Evolutionary conservation across 1,140 invertebrate species (phyloP).

Genomic region (Camponotus pennsylvanicus): DNA sequence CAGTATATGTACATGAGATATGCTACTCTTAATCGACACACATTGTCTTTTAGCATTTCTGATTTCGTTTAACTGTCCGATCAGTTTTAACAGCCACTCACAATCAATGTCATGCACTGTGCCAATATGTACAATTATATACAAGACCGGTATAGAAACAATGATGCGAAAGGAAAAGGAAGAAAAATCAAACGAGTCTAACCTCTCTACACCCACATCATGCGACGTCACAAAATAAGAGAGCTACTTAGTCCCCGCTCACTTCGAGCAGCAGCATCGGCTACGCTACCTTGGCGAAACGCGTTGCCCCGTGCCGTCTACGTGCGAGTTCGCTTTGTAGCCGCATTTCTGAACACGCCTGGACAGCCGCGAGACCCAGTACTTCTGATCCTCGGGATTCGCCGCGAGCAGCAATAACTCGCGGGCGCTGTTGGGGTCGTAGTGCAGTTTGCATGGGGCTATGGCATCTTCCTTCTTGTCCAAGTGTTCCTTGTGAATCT

Average conservation of each 20-base stretch:
- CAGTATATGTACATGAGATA: neutral
- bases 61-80: neutral
- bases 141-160: neutral
- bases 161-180: constrained; percentile 12
- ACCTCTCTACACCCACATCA: constrained; percentile 83
- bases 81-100: neutral
- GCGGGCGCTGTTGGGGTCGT: constrained; percentile 96
- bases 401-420: constrained; percentile 95
- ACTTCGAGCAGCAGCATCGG: constrained; percentile 74
- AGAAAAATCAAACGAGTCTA: constrained; percentile 79
- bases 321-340: constrained; percentile 93
- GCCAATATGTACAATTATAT: constrained; percentile 27
- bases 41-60: neutral
- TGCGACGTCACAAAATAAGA: constrained; percentile 83
- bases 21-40: constrained; percentile 3
- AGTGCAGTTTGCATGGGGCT: constrained; percentile 96
- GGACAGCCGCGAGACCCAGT: constrained; percentile 96
- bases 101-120: constrained; percentile 32
- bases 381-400: constrained; percentile 95
- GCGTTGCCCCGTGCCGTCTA: constrained; percentile 88
- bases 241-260: constrained; percentile 80
- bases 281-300: constrained; percentile 89
- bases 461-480: constrained; percentile 93
- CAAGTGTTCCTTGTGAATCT: constrained; percentile 98
- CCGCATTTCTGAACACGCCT: constrained; percentile 98